Conservation (phyloP, 1,140 invertebrate species). For the Xylocopa sonorina region DNA sequence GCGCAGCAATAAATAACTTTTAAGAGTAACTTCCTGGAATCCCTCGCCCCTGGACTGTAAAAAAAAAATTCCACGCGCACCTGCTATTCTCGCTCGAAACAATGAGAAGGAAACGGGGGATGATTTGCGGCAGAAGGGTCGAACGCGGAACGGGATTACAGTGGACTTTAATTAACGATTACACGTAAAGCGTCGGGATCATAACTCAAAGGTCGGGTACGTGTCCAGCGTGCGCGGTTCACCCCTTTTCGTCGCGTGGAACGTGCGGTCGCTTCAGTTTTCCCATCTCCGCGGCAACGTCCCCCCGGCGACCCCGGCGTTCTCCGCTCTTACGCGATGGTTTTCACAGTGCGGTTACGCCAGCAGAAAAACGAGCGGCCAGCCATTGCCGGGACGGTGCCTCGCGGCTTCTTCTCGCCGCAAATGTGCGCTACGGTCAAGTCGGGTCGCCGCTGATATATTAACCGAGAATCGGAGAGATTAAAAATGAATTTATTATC, state of each 20-base stretch:
- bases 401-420: constrained; percentile 54
- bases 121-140: constrained; percentile 13
- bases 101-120: too few relatives aligned
- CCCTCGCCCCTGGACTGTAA: too few relatives aligned
- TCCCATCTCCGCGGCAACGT: constrained; percentile 23
- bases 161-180: constrained; percentile 59
- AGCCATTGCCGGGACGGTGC: constrained; percentile 25
- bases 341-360: constrained; percentile 58
- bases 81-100: too few relatives aligned
- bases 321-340: constrained; percentile 36
- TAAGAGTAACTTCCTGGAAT: too few relatives aligned
- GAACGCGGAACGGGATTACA: constrained; percentile 13
- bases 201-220: constrained; percentile 50
- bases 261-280: constrained; percentile 54
- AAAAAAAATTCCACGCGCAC: too few relatives aligned
- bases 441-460: constrained; percentile 53
- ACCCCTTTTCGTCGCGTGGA: constrained; percentile 29
- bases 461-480: constrained; percentile 49
- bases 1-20: too few relatives aligned
- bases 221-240: constrained; percentile 30
- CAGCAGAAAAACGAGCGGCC: constrained; percentile 53
- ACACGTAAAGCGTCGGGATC: constrained; percentile 52
- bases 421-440: constrained; percentile 56
- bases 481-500: constrained; percentile 57
- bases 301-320: not conserved